A percentile compares a stretch with the other conserved stretches of the same genome.
These are phyloP conservation scores for Upupa epops DNA, from an alignment of 2,113 vertebrate genomes.

Conservation along the genomic window DNA sequence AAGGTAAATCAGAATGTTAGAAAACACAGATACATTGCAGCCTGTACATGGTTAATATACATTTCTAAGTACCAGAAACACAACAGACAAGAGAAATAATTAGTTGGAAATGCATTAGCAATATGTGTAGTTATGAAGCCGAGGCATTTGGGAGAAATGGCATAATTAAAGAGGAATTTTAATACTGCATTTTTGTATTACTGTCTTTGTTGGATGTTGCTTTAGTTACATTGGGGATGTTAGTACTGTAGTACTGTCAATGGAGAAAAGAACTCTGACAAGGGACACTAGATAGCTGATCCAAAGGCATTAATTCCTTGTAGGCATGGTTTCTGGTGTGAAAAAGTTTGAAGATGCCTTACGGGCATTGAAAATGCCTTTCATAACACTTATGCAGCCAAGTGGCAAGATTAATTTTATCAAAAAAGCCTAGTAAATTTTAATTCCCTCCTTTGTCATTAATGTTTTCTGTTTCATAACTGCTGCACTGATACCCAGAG, in stretches of 20 bases:
- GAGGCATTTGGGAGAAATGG: neutral
- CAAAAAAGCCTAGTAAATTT: neutral
- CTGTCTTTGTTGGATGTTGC: neutral
- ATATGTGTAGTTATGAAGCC: neutral
- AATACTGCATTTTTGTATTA: neutral
- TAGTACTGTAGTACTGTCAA: neutral
- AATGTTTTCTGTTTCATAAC: neutral
- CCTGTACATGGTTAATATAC: neutral
- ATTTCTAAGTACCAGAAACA: neutral
- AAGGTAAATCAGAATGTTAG: neutral
- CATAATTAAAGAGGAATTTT: neutral
- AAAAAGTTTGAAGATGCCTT: neutral
- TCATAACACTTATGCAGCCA: neutral
- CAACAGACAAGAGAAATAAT: neutral
- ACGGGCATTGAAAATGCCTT: neutral
- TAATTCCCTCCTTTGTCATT: neutral
- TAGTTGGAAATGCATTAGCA: neutral
- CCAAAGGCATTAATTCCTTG: neutral
- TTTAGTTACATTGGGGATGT: neutral
- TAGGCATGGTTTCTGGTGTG: fast-evolving
- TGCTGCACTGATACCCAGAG: neutral
- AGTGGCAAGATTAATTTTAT: neutral
- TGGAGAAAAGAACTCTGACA: neutral
- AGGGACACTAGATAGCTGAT: neutral
- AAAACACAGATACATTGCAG: neutral